Percentiles rank a stretch among this genome's conserved stretches.
phyloP scores from a whole-genome alignment of 2,797 vertebrate species.

The Cuniculus paca region DNA sequence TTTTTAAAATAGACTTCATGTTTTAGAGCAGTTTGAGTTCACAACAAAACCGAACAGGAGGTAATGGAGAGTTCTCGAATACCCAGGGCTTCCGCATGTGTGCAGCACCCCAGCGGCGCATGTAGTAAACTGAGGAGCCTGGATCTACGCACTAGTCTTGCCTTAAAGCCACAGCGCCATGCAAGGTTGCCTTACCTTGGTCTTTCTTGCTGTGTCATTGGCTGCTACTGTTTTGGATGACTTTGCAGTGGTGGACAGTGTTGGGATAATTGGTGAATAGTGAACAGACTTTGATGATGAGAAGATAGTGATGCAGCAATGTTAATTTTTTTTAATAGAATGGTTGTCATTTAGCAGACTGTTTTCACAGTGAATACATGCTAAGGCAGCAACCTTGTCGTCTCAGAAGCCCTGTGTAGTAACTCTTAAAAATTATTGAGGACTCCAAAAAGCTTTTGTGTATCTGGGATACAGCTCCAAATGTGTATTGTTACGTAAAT shows the following conservation, averaged over 20 bases:
- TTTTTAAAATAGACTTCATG: slow-evolving; percentile 10
- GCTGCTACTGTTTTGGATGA: not conserved
- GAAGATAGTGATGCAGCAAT: not conserved
- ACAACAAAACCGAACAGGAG: not conserved
- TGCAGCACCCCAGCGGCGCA: too few relatives aligned
- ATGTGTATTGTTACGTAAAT: slow-evolving; percentile 5
- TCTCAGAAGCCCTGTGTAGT: not conserved
- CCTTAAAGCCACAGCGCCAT: not conserved
- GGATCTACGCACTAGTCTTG: not conserved
- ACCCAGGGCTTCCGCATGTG: rapidly evolving
- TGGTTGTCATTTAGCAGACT: slow-evolving; percentile 25
- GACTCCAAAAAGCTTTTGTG: not conserved
- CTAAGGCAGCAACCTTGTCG: not conserved
- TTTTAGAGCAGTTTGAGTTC: slow-evolving; percentile 35
- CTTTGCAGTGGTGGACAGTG: not conserved
- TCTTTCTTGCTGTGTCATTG: not conserved
- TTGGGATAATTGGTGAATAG: not conserved
- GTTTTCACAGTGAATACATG: not conserved
- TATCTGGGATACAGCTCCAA: not conserved
- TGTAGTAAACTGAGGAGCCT: not conserved
- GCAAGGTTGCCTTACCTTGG: not conserved
- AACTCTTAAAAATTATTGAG: slow-evolving; percentile 36
- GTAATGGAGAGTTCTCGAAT: not conserved
- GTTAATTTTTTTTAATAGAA: not conserved
- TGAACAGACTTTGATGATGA: not conserved